Evolutionary conservation across 37 sponge, comb jelly and placozoan genomes (phyloP).

Genomic region (Spongia lamella): DNA sequence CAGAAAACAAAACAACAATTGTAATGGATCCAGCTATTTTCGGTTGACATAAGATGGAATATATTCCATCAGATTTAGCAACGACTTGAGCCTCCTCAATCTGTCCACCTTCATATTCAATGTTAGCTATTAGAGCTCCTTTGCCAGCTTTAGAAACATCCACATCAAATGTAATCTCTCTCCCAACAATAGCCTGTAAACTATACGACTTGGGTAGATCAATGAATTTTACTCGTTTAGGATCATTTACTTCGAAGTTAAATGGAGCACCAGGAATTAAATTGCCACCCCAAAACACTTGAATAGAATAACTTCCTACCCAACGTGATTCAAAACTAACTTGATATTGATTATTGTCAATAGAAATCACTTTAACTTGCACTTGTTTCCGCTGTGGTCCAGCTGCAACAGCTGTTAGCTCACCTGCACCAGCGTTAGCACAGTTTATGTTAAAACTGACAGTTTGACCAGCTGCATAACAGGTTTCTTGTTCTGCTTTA

Average conservation of each 20-base stretch:
- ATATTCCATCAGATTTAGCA: constrained; percentile 1
- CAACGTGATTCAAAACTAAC: constrained; percentile 37
- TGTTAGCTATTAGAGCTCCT: neutral
- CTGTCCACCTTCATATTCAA: constrained; percentile 24
- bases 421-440: constrained; percentile 65
- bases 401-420: constrained; percentile 25
- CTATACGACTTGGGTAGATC: too few relatives aligned
- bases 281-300: constrained; percentile 48
- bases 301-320: constrained; percentile 44
- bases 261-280: constrained; percentile 62
- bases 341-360: constrained; percentile 15
- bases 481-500: neutral
- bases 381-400: too few relatives aligned
- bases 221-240: neutral
- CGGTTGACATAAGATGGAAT: neutral
- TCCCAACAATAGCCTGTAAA: too few relatives aligned
- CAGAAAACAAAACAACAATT: too few relatives aligned
- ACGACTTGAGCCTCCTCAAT: constrained; percentile 21
- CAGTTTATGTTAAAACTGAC: constrained; percentile 56
- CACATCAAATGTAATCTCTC: constrained; percentile 4
- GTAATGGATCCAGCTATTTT: too few relatives aligned
- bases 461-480: constrained; percentile 31
- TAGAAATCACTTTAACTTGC: too few relatives aligned
- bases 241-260: constrained; percentile 26
- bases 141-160: constrained; percentile 29